A percentile compares a stretch with the other conserved stretches of the same genome.
phyloP scores from a whole-genome alignment of 1,140 invertebrate genomes.

The Camponotus floridanus region DNA sequence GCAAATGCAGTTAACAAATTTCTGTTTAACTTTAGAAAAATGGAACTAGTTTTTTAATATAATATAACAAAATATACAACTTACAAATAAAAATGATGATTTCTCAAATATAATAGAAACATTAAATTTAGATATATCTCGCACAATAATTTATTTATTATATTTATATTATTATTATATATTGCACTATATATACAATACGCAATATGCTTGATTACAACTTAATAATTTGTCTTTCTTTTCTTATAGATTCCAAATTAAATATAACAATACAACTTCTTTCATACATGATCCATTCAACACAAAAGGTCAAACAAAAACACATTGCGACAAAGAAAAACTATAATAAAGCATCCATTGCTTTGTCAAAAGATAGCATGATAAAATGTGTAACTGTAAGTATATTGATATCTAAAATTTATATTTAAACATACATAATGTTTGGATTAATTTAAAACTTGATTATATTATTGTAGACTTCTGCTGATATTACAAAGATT shows the following conservation, averaged over 20 bases:
- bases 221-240: no score
- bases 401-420: neutral
- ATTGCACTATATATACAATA: no score
- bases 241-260: neutral
- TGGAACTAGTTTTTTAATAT: slow-evolving; percentile 15
- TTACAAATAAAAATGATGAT: slow-evolving; percentile 24
- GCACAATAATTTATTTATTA: no score
- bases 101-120: neutral
- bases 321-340: neutral
- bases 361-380: slow-evolving; percentile 11
- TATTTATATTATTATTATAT: no score
- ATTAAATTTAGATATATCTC: slow-evolving; percentile 14
- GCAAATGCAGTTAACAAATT: slow-evolving; percentile 5
- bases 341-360: neutral
- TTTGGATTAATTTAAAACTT: no score
- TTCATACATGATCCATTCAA: neutral
- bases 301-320: slow-evolving; percentile 17
- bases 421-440: neutral
- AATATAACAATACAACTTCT: neutral
- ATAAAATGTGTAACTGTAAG: slow-evolving; percentile 12
- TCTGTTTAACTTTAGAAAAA: neutral
- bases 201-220: no score
- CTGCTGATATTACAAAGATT: no score
- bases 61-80: neutral
- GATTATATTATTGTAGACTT: no score